Evolutionary conservation across 1,140 invertebrate species (phyloP), one percentile per base, ranked within the genome.

Genomic region (Drosophila nikananu): DNA sequence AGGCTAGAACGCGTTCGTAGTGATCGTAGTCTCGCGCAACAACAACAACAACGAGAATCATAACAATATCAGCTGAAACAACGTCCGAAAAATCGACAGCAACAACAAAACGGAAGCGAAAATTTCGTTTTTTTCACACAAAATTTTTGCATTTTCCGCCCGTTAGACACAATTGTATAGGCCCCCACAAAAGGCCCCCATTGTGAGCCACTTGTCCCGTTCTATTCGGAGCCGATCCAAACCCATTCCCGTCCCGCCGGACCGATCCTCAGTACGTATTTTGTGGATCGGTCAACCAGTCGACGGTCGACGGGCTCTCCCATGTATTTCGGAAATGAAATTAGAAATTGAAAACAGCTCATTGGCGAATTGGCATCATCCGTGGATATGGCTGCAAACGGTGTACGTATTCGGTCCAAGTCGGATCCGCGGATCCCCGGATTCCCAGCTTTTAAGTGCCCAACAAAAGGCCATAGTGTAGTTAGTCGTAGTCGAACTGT

Each of bases 351-450:
- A 90, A 82, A 90, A 91, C 78, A 86, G 81, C 58, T 83, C 87
- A 83, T 77, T 89, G 80, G 75, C 86, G 81, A 91, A 91, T 81
- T 92, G 91, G 91, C 81, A 91, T 92, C 91, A 86, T 91, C 91
- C 91, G 80, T 92, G 91, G 91, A 92, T 86, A 89, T 92, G 91
- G 91, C 80, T 92, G 74, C 87, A 91, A 86, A 86, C 84, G 73
- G 84, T 92, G 90, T 92, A 92, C 49, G 86, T 90, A 81, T 79
- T 62, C 37, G 30, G 62, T 32, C 13, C 35, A 59, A 75, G 49
- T 52, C 46, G 58, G 32, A 42, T 51, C 25, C 25, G 15, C 48
- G 48, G 48, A 17, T 65, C 15, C 46, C 48, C 27, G 64, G 67
- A 70, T 39, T 55, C 49, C 49, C 64, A 27, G 39, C 49, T 65